Evolutionary conservation across 2,113 vertebrate genomes (phyloP), one percentile per base, ranked within the genome.

Genomic region (Urocolius indicus): DNA sequence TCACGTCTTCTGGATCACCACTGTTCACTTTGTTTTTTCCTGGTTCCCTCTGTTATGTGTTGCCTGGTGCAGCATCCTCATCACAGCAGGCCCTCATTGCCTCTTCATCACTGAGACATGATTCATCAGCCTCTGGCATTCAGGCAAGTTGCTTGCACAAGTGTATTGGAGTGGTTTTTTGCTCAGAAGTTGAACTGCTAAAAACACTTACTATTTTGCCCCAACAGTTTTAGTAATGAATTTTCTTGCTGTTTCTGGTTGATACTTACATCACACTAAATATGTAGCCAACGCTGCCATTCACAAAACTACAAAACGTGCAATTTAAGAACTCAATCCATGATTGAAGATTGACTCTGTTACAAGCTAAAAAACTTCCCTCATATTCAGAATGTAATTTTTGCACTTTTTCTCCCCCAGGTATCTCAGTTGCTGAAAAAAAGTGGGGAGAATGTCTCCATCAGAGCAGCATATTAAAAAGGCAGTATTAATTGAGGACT

Each of bases 41-140:
- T 77, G 43, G 11, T 63, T 68, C 52, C 26, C 1, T 8, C 29
- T 93, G 8, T 38, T 36, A 4, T 0, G 0, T 51, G 46, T 90
- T 1, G 1, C 46, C 71, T 36, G 41, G 20, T 61, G 43, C 24
- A 34, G 13, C 1, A 0, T 73, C 72, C 62, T 48, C 32, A 9
- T 23, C 2, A 6, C 46, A 5, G 0, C 46, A 9, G 69, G 51
- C 38, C 48, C 65, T 71, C 4, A 0, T 36, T 0, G 0, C 24
- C 29, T 45, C 49, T 36, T 29, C 0, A 1, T 4, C 7, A 0
- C 34, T 51, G 30, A 32, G 69, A 3, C 0, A 1, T 16, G 62
- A 41, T 30, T 12, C 10, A 34, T 13, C n/a, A 46, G n/a, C n/a
- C 19, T 8, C 45, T n/a, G 78, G 20, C 55, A 48, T 4, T 2